Conservation (phyloP, 2,888 invertebrate species). For the Cheilosia soror region DNA sequence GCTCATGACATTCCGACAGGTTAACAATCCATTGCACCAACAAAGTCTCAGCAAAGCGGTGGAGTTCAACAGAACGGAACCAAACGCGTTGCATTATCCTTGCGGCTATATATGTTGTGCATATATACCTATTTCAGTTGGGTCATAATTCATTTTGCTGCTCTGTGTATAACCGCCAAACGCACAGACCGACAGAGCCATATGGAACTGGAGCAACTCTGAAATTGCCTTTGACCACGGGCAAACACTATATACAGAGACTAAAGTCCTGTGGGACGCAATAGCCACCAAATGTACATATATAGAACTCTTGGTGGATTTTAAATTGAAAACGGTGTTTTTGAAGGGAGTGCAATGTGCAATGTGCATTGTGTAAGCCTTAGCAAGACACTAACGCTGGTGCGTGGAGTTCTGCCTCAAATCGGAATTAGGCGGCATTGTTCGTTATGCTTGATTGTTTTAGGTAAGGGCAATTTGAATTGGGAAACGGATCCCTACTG, state of each 20-base stretch:
- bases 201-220: conserved; percentile 51
- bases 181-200: conserved; percentile 38
- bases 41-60: neutral
- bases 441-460: conserved; percentile 62
- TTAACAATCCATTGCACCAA: conserved; percentile 58
- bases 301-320: conserved; percentile 37
- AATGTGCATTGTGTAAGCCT: neutral
- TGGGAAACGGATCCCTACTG: conserved; percentile 32
- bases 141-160: conserved; percentile 62
- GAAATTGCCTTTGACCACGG: conserved; percentile 30
- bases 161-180: conserved; percentile 41
- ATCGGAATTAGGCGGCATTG: conserved; percentile 54
- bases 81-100: conserved; percentile 54
- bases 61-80: conserved; percentile 60
- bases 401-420: conserved; percentile 10
- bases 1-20: conserved; percentile 71
- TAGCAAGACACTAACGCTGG: neutral
- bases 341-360: conserved; percentile 46
- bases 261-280: conserved; percentile 23
- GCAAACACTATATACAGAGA: neutral
- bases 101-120: conserved; percentile 28
- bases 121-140: conserved; percentile 11
- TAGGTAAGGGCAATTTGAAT: conserved; percentile 26
- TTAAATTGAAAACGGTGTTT: conserved; percentile 70
- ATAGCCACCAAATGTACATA: conserved; percentile 20